Evolutionary conservation across 2,797 vertebrate genomes (phyloP).

Genomic region (Echiichthys vipera): DNA sequence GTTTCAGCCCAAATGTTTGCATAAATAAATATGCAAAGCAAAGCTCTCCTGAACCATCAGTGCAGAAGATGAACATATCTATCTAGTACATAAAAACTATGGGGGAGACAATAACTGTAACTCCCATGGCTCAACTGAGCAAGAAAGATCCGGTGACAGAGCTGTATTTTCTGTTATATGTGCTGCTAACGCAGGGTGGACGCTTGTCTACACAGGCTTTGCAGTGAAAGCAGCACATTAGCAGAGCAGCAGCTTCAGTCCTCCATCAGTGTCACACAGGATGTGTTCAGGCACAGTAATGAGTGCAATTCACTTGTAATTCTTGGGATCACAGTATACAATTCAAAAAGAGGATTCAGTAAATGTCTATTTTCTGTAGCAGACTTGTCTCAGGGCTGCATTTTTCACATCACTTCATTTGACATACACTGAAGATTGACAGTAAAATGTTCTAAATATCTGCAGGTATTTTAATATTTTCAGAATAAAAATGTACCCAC

Average conservation of each 20-base stretch:
- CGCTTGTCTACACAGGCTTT: not conserved
- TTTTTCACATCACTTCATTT: not conserved
- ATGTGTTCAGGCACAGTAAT: not conserved
- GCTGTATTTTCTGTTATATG: not conserved
- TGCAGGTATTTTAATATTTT: not conserved
- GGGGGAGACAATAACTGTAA: no score
- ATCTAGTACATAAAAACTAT: not conserved
- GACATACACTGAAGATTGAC: not conserved
- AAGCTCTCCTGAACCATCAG: not conserved
- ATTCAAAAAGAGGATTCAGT: not conserved
- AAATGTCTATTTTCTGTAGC: not conserved
- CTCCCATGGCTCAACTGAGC: not conserved
- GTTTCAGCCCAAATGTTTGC: no score
- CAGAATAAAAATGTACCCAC: not conserved
- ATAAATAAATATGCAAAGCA: no score
- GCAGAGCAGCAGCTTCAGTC: not conserved
- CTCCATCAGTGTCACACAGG: slow-evolving; percentile 4
- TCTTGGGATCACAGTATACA: not conserved
- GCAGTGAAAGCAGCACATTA: not conserved
- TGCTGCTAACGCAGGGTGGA: not conserved
- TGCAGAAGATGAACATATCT: not conserved
- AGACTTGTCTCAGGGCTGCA: not conserved
- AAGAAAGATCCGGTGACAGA: not conserved
- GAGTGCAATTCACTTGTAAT: not conserved
- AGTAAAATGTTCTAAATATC: not conserved